Conservation (phyloP, 2,797 vertebrate species). For the Brachymystax lenok region DNA sequence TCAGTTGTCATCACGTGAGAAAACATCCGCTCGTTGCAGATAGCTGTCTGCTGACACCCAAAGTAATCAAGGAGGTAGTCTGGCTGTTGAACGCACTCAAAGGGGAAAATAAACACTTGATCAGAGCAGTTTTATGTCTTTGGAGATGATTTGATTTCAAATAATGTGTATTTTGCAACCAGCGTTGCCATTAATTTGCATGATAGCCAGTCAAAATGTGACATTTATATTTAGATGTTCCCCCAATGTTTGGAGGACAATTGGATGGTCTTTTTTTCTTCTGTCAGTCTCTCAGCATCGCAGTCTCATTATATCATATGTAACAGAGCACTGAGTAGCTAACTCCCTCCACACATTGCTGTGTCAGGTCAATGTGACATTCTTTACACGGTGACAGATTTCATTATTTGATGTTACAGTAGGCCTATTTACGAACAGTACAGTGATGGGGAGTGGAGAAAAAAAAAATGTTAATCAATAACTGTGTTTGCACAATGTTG, state of each 20-base stretch:
- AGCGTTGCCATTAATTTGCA: slow-evolving; percentile 79
- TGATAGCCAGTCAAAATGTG: slow-evolving; percentile 75
- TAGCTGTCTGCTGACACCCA: slow-evolving; percentile 80
- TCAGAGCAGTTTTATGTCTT: slow-evolving; percentile 79
- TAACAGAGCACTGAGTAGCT: slow-evolving; percentile 74
- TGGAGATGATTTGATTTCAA: slow-evolving; percentile 81
- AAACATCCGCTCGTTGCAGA: slow-evolving; percentile 74
- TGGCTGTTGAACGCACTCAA: slow-evolving; percentile 71
- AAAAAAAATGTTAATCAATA: too few relatives aligned
- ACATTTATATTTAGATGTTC: slow-evolving; percentile 78
- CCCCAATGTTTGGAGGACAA: slow-evolving; percentile 77
- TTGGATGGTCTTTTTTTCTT: slow-evolving; percentile 73
- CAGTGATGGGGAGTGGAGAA: too few relatives aligned
- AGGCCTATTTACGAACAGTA: slow-evolving; percentile 53
- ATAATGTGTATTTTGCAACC: slow-evolving; percentile 80
- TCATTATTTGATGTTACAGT: slow-evolving; percentile 61
- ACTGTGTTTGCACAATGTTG: too few relatives aligned
- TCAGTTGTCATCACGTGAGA: slow-evolving; percentile 80
- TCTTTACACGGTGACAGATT: slow-evolving; percentile 68
- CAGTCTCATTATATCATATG: slow-evolving; percentile 80
- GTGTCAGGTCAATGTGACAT: slow-evolving; percentile 77
- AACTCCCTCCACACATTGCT: slow-evolving; percentile 70
- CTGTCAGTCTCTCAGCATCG: slow-evolving; percentile 70
- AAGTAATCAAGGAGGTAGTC: slow-evolving; percentile 80
- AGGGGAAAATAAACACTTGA: slow-evolving; percentile 76